Evolutionary conservation across 1,140 invertebrate species (phyloP).

Genomic region (Drosophila watanabei): DNA sequence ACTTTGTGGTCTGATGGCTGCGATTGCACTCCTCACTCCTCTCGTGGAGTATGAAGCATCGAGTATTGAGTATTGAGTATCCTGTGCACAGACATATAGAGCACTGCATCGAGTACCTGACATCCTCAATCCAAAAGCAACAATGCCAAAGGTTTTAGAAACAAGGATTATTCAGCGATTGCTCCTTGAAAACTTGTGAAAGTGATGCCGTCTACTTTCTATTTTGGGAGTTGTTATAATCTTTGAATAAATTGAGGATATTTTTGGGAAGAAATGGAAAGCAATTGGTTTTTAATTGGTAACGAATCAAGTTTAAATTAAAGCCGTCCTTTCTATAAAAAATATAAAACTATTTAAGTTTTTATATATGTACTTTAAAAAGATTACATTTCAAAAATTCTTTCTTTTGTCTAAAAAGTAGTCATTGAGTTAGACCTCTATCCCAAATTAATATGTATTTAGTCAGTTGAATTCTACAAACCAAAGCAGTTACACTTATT

Average conservation of each 20-base stretch:
- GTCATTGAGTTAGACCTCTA: background rate
- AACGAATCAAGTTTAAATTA: too few relatives aligned
- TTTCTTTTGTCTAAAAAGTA: background rate
- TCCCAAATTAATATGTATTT: background rate
- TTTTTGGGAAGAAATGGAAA: background rate
- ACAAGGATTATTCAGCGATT: conserved; percentile 36
- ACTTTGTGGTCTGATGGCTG: conserved; percentile 70
- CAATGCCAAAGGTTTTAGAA: conserved; percentile 15
- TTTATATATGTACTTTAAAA: too few relatives aligned
- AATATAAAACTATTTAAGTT: background rate
- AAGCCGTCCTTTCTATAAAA: background rate
- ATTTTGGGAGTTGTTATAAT: background rate
- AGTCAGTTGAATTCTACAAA: conserved; percentile 5
- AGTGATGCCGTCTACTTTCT: conserved; percentile 11
- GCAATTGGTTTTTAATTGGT: conserved; percentile 10
- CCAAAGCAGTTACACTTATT: background rate
- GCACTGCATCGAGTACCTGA: conserved; percentile 31
- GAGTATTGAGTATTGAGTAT: conserved; percentile 9
- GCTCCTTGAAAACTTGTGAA: conserved; percentile 18
- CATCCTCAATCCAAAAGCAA: conserved; percentile 33
- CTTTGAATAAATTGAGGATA: background rate
- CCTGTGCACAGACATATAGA: conserved; percentile 4
- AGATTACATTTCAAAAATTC: background rate
- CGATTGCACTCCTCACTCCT: conserved; percentile 40
- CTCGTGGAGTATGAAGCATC: conserved; percentile 24